Base-by-base conservation (phyloP, 2,888 invertebrate species). In the Stegana nigrithorax region DNA sequence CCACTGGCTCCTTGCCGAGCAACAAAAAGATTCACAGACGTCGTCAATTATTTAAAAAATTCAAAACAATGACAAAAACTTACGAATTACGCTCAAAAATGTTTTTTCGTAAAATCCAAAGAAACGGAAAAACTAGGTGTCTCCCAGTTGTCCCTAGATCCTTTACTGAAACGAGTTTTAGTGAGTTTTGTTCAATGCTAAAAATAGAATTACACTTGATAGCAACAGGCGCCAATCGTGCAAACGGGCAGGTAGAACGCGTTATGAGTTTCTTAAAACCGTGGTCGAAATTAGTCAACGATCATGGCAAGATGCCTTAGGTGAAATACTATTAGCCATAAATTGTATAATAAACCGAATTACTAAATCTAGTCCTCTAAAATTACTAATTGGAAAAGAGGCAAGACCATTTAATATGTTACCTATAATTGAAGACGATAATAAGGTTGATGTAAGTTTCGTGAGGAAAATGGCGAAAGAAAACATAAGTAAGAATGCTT, bases 161-260 rank as follows among this genome's bases (percentile, higher is more conserved):
- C 2, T 63, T 66, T 50, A 42, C 55, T 32, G 42, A 58, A 19
- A 23, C 23, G 4, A 23, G 25, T 26, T 60, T 65, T 63, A 27
- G 58, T 36, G 56, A 63, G 17, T 63, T 60, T 66, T 66, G 63
- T 59, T 50, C 47, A 10, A 27, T 19, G 55, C 63, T 65, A 44
- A 64, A 63, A 27, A 64, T 66, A 58, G 29, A 58, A 32, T 42
- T 68, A 29, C 65, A 68, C 42, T 63, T 66, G 26, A 64, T 64
- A 17, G 60, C 66, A 25, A 67, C 63, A 14, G 65, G 65, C n/a
- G 62, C 62, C n/a, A 65, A 63, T 60, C 60, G 64, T 10, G 65
- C 63, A 7, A 69, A 64, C 55, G 64, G 66, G 0, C 66, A 65
- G 45, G 68, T 61, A 27, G 68, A 66, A 56, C 61, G 65, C 14